Conservation (phyloP, 1,140 invertebrate species). For the Drosophila tsacasi region DNA sequence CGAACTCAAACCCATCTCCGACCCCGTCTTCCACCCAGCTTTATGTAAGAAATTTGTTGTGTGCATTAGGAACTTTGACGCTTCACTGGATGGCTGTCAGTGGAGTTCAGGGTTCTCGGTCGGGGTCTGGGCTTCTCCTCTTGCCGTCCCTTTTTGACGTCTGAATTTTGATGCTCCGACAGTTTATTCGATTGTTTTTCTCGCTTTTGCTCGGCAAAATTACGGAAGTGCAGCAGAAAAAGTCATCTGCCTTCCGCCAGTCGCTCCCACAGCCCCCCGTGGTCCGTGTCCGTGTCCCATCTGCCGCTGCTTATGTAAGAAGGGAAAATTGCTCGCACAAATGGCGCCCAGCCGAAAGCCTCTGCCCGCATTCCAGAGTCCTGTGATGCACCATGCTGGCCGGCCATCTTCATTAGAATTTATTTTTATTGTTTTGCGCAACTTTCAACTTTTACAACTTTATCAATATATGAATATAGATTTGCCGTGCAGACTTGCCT, state of each 20-base stretch:
- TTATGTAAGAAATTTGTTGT: conserved; percentile 84
- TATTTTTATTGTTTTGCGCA: conserved; percentile 83
- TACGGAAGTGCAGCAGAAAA: conserved; percentile 79
- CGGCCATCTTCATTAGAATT: conserved; percentile 81
- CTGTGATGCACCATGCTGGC: conserved; percentile 69
- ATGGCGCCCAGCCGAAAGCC: conserved; percentile 57
- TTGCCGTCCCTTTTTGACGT: conserved; percentile 68
- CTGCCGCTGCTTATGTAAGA: conserved; percentile 72
- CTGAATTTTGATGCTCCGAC: conserved; percentile 84
- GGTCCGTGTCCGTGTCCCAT: conserved; percentile 26
- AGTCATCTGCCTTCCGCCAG: conserved; percentile 43
- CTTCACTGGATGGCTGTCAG: conserved; percentile 81
- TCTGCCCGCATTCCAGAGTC: conserved; percentile 9
- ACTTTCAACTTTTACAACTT: conserved; percentile 83
- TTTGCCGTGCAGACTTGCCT: conserved; percentile 34
- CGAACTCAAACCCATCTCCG: neutral
- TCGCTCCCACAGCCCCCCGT: neutral
- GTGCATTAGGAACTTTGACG: conserved; percentile 84
- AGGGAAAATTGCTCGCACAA: conserved; percentile 78
- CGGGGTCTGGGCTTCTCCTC: conserved; percentile 29
- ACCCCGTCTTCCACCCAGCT: conserved; percentile 1
- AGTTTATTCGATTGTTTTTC: conserved; percentile 84
- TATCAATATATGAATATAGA: conserved; percentile 84
- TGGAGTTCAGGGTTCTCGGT: conserved; percentile 43
- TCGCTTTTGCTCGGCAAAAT: conserved; percentile 74